phyloP scores from a whole-genome alignment of 2,797 vertebrate species.

The Microctenopoma steveboyesi region DNA sequence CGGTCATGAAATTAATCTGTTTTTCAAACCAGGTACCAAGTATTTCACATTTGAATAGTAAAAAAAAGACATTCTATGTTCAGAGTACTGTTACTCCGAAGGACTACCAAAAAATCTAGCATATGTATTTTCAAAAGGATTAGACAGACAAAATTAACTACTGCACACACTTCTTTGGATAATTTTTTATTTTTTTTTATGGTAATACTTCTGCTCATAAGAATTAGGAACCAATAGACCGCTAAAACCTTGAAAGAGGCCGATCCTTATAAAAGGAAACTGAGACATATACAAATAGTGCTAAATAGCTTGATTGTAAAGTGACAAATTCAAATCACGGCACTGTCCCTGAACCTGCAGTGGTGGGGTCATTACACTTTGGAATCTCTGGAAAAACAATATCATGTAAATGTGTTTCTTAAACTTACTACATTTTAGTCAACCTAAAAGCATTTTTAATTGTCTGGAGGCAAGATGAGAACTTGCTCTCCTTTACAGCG shows the following conservation, averaged over 20 bases:
- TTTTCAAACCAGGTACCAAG: slow-evolving; percentile 2
- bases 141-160: slow-evolving; percentile 15
- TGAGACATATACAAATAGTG: background rate
- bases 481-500: slow-evolving; percentile 40
- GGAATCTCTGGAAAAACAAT: slow-evolving; percentile 2
- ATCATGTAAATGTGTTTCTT: background rate
- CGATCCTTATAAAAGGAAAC: background rate
- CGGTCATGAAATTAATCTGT: background rate
- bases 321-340: slow-evolving; percentile 30
- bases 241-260: background rate
- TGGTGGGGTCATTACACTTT: background rate
- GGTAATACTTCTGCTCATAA: slow-evolving; percentile 7
- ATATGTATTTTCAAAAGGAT: slow-evolving; percentile 17
- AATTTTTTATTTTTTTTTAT: slow-evolving; percentile 6
- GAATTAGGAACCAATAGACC: background rate
- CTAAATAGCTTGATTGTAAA: background rate
- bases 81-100: background rate
- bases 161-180: background rate
- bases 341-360: slow-evolving; percentile 15
- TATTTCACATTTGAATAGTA: background rate
- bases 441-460: background rate
- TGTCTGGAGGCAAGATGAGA: slow-evolving; percentile 18
- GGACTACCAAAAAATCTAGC: background rate
- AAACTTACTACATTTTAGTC: background rate
- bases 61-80: background rate